phyloP scores from a whole-genome alignment of 2,113 vertebrate species.

The Emydura subglobosa region DNA sequence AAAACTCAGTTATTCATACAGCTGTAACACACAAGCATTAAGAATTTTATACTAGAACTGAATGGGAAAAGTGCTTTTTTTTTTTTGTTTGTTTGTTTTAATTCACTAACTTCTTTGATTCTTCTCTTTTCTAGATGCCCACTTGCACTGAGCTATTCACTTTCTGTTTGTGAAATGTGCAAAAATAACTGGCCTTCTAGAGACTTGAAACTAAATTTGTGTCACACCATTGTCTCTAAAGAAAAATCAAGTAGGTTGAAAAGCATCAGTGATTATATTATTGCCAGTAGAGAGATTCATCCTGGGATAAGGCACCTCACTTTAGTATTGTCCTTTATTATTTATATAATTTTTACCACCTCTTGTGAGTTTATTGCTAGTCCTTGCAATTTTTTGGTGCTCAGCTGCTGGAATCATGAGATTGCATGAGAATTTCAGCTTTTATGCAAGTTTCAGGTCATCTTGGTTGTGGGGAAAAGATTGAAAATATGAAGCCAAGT shows the following conservation, averaged over 20 bases:
- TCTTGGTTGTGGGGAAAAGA: not conserved
- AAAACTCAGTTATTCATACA: not conserved
- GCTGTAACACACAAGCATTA: accelerated
- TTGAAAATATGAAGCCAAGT: not conserved
- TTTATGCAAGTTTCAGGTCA: not conserved
- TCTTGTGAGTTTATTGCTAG: not conserved
- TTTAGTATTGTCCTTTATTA: not conserved
- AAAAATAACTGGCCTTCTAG: not conserved
- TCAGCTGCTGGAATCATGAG: constrained; percentile 1
- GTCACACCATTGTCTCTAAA: not conserved
- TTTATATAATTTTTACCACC: no score
- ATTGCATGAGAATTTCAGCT: not conserved
- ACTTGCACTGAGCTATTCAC: constrained; percentile 37
- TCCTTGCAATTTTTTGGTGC: not conserved
- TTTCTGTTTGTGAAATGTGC: constrained; percentile 37
- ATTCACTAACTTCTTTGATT: constrained; percentile 17
- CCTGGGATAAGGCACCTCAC: not conserved
- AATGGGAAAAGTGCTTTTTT: constrained; percentile 2
- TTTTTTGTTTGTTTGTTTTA: no score
- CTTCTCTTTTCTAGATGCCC: constrained; percentile 42
- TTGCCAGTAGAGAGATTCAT: not conserved
- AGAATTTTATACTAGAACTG: not conserved
- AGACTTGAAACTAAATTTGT: not conserved
- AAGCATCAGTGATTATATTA: not conserved
- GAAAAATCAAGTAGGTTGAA: constrained; percentile 32